These are phyloP conservation scores for Triplophysa rosa DNA, from an alignment of 2,113 vertebrate genomes.

Conservation along the genomic window DNA sequence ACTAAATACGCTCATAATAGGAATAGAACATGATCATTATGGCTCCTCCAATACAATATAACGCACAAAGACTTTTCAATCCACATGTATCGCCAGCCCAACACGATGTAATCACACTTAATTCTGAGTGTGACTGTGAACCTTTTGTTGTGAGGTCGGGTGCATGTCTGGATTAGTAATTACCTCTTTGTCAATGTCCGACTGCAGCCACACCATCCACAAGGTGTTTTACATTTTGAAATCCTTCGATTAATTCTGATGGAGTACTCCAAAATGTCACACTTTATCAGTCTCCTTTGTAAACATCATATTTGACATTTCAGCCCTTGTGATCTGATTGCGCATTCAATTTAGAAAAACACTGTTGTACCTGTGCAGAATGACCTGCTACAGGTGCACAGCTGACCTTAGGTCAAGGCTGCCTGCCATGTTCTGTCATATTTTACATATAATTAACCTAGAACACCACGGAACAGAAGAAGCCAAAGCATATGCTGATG, in stretches of 20 bases:
- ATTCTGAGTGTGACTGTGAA: no score
- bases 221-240: background rate
- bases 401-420: background rate
- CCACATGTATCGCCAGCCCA: no score
- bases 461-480: background rate
- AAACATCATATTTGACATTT: background rate
- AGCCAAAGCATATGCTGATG: background rate
- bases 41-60: no score
- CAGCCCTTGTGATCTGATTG: background rate
- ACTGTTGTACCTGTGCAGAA: background rate
- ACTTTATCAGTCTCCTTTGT: background rate
- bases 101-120: no score
- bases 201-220: background rate
- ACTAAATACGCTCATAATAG: no score
- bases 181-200: background rate
- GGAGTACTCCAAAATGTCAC: background rate
- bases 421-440: background rate
- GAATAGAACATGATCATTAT: no score
- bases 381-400: background rate
- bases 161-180: no score
- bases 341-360: background rate
- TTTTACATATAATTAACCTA: background rate
- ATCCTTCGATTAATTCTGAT: background rate
- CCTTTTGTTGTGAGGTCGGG: no score
- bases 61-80: no score